phyloP scores from a whole-genome alignment of 1,140 invertebrate genomes.

The Drosophila grimshawi region DNA sequence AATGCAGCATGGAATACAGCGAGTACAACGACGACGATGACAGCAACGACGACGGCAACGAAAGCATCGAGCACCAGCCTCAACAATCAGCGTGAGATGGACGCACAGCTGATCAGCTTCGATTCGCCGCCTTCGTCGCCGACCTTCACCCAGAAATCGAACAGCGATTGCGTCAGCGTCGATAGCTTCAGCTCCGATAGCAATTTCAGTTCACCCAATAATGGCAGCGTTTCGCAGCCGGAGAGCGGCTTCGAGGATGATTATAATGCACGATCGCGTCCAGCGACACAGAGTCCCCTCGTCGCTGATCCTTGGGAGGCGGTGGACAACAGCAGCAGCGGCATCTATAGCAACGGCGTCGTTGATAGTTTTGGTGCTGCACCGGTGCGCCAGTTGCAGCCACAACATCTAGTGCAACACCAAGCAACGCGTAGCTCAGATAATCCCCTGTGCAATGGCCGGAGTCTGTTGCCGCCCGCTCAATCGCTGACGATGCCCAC shows the following conservation, averaged over 20 bases:
- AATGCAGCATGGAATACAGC: slow-evolving; percentile 73
- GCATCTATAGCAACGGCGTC: slow-evolving; percentile 20
- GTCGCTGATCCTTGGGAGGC: slow-evolving; percentile 85
- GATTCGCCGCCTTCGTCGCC: slow-evolving; percentile 89
- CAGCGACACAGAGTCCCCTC: slow-evolving; percentile 84
- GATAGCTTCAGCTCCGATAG: slow-evolving; percentile 90
- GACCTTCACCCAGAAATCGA: slow-evolving; percentile 89
- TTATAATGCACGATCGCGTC: slow-evolving; percentile 86
- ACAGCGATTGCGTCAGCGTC: slow-evolving; percentile 89
- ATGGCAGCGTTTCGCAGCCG: slow-evolving; percentile 89
- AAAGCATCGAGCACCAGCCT: slow-evolving; percentile 26
- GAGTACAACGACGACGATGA: slow-evolving; percentile 32
- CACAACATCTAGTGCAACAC: slow-evolving; percentile 18
- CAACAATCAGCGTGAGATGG: slow-evolving; percentile 19
- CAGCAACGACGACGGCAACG: slow-evolving; percentile 6
- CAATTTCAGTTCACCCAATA: slow-evolving; percentile 85
- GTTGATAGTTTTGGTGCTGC: slow-evolving; percentile 70
- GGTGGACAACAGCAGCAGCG: slow-evolving; percentile 84
- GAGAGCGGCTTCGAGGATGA: slow-evolving; percentile 92
- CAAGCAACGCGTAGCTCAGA: slow-evolving; percentile 60
- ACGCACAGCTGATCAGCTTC: slow-evolving; percentile 86
- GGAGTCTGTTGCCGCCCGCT: slow-evolving; percentile 75
- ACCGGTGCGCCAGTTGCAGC: slow-evolving; percentile 74
- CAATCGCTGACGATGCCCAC: slow-evolving; percentile 87
- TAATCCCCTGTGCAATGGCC: slow-evolving; percentile 85